Evolutionary conservation across 2,888 invertebrate species (phyloP), one percentile per base, ranked within the genome.

Genomic region (Drosophila mayaguana): DNA sequence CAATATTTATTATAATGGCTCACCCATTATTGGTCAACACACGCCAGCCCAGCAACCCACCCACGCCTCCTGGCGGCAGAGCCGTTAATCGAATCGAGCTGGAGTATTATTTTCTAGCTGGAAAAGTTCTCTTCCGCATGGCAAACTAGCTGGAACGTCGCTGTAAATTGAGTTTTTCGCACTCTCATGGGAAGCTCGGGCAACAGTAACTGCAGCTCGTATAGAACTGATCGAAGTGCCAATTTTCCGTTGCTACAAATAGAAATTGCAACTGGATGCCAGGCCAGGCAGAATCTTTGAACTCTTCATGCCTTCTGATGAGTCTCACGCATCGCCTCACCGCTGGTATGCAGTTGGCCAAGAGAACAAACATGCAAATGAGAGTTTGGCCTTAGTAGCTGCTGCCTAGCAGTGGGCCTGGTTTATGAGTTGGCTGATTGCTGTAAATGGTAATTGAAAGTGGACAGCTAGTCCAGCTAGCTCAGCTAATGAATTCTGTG

Each of bases 231-330:
- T 78, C 70, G 55, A 80, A 67, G 77, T 75, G 71, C 76, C 63
- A 78, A 78, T 80, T 76, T 64, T 55, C 14, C 34, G 16, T 25
- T 50, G 43, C 68, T n/a, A 32, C 63, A 45, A 73, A 38, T 56
- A 42, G 51, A 67, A 71, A 81, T 76, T 68, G 78, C 78, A 78
- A 81, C 78, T 63, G 67, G n/a, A n/a, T 54, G 36, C 38, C 67
- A 20, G 28, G 36, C 25, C 64, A 32, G 32, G 9, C 20, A 45
- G 45, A 22, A 16, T 20, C 42, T 32, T 43, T 20, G 77, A 50
- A 59, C 69, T 65, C 75, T 53, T 14, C 20, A 38, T 51, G 57
- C 53, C 25, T 22, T 32, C 42, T 48, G 62, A 63, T 51, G 63
- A 59, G 50, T 11, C 57, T 56, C 78, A 81, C 79, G 81, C 78